These are phyloP conservation scores for Bombus huntii DNA, from an alignment of 1,140 invertebrate genomes.

Conservation along the genomic window DNA sequence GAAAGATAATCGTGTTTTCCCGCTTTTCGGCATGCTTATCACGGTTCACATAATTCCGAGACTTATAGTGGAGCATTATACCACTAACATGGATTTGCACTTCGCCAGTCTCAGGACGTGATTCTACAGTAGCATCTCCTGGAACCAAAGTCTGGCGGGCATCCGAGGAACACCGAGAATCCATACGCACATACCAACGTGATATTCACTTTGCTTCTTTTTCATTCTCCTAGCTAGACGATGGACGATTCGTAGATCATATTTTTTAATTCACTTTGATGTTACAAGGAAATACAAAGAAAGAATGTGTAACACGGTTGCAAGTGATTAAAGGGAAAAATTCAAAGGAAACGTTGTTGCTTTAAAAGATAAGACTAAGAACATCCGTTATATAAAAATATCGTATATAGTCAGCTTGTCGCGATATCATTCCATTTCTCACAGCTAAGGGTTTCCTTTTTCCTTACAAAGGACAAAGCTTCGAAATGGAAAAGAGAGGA, in stretches of 20 bases:
- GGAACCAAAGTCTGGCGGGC: constrained; percentile 51
- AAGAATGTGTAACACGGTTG: not conserved
- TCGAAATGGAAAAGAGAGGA: not conserved
- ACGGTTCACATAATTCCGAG: constrained; percentile 61
- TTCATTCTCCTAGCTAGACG: not conserved
- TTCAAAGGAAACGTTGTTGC: not conserved
- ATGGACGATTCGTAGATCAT: not conserved
- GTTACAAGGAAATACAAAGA: not conserved
- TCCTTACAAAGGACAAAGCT: not conserved
- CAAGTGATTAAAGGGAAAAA: not conserved
- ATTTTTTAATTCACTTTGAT: no score
- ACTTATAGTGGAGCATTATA: constrained; percentile 52
- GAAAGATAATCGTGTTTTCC: constrained; percentile 17
- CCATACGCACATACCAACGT: constrained; percentile 26
- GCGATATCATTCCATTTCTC: not conserved
- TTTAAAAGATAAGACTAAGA: no score
- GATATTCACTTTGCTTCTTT: not conserved
- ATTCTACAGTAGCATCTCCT: constrained; percentile 26
- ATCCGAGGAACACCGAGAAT: constrained; percentile 38
- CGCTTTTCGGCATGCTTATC: constrained; percentile 65
- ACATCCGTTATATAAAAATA: not conserved
- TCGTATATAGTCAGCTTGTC: not conserved
- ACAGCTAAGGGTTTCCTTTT: not conserved
- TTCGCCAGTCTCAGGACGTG: constrained; percentile 57
- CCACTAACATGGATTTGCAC: constrained; percentile 71